Base-by-base conservation (phyloP, 2,797 vertebrate genomes). In the Scolopax bukidnonensis region DNA sequence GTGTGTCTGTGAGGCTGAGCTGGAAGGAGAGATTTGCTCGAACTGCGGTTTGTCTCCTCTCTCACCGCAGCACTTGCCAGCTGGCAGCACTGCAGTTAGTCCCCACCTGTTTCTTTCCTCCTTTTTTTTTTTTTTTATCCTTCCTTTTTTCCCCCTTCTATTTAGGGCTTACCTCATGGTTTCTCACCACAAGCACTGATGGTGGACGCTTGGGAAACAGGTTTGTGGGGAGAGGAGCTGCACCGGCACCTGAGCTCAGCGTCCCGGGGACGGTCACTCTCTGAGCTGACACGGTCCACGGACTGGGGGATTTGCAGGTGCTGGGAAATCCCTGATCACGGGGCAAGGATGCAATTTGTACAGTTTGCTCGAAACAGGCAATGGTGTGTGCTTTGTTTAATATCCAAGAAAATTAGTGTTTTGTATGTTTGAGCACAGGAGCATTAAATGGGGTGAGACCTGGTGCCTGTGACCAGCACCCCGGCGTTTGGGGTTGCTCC, bases 281-380 rank as follows among this genome's bases (percentile, higher is more conserved):
- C 64, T 4, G 5, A 56, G 36, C 57, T 4, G 3, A 19, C 32
- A 5, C 1, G 36, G 65, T 32, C 47, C 12, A 2, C 0, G 59
- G 45, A 5, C 33, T 1, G 2, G n/a, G 33, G 38, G 12, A 19
- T 41, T 63, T 69, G 76, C 33, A 4, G 4, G 63, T 8, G 19
- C 87, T 63, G 74, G 48, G 38, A 25, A 32, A 45, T 13, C 32
- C 1, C 1, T 6, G 21, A 0, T 0, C 0, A 0, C 16, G 11
- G 38, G 30, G 23, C 8, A 27, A 1, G 0, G 38, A 4, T 24
- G 56, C 50, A 5, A 13, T 48, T 23, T n/a, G 59, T 41, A 11
- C 10, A 5, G 19, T 11, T 47, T 23, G 74, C 8, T 28, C 19
- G 0, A 0, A 63, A 8, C 7, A 30, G 60, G 65, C 30, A 67